Conservation (phyloP, 1,140 invertebrate species). For the Drosophila funebris region DNA sequence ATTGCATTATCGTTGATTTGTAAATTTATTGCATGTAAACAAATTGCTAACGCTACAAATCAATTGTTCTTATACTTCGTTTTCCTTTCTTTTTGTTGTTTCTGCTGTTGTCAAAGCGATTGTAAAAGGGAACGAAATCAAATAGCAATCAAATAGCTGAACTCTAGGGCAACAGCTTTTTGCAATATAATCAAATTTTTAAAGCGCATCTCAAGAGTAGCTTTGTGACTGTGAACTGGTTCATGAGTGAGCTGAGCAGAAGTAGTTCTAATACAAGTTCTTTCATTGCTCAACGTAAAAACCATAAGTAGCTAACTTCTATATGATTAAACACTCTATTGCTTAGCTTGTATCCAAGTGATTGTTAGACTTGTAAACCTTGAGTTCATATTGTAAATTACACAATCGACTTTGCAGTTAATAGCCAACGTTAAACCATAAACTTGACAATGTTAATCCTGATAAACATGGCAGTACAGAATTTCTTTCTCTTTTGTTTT, state of each 20-base stretch:
- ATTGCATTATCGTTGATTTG: constrained; percentile 78
- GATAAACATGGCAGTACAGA: constrained; percentile 5
- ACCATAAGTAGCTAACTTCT: neutral
- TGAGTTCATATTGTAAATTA: constrained; percentile 11
- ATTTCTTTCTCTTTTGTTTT: neutral
- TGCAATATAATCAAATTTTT: constrained; percentile 55
- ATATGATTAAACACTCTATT: neutral
- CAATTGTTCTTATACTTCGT: constrained; percentile 64
- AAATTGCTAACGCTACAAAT: constrained; percentile 69
- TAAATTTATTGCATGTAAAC: constrained; percentile 76
- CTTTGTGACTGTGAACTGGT: neutral
- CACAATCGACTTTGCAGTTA: neutral
- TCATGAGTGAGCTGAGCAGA: neutral
- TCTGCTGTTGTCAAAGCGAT: constrained; percentile 12
- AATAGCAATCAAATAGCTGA: constrained; percentile 63
- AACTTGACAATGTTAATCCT: constrained; percentile 2
- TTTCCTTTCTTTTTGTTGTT: constrained; percentile 6
- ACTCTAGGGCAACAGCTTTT: constrained; percentile 36
- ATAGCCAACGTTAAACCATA: constrained; percentile 10
- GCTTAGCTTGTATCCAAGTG: neutral
- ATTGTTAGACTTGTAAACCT: neutral
- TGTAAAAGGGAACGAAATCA: constrained; percentile 48
- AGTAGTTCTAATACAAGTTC: too few species aligned
- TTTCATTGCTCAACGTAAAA: too few species aligned
- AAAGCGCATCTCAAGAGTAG: constrained; percentile 10